Conservation (phyloP, 2,797 vertebrate species). For the Rhinoraja longicauda region DNA sequence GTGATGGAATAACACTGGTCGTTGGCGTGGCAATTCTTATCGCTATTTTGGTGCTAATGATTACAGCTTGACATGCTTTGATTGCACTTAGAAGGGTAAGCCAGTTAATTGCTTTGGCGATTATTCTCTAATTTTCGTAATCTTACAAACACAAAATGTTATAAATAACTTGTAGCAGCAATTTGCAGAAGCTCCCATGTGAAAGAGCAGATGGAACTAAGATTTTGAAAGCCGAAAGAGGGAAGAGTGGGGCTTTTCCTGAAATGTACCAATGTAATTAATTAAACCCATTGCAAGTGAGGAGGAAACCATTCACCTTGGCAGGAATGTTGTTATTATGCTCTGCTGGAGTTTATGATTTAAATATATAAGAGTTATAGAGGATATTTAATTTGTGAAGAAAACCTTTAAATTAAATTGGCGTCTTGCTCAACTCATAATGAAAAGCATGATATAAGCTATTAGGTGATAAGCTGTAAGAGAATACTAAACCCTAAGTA, state of each 20-base stretch:
- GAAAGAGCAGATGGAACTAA: background rate
- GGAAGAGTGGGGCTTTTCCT: background rate
- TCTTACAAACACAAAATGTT: background rate
- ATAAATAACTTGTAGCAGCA: background rate
- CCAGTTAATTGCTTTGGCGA: background rate
- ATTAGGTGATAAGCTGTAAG: background rate
- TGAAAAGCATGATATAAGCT: background rate
- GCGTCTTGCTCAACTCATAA: background rate
- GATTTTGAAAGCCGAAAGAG: background rate
- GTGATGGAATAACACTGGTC: background rate
- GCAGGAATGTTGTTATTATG: background rate
- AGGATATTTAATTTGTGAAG: background rate
- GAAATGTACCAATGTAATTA: background rate
- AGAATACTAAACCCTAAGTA: background rate
- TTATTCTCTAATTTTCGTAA: background rate
- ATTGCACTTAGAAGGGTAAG: background rate
- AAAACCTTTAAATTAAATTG: background rate
- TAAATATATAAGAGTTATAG: background rate
- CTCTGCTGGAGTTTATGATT: background rate
- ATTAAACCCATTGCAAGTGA: background rate
- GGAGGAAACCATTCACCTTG: background rate
- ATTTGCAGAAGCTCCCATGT: background rate
- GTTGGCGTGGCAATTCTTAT: constrained; percentile 9
- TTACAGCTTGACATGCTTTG: background rate
- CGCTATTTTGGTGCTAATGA: background rate